Evolutionary conservation across 2,113 vertebrate species (phyloP).

Genomic region (Platycercus adscitus): DNA sequence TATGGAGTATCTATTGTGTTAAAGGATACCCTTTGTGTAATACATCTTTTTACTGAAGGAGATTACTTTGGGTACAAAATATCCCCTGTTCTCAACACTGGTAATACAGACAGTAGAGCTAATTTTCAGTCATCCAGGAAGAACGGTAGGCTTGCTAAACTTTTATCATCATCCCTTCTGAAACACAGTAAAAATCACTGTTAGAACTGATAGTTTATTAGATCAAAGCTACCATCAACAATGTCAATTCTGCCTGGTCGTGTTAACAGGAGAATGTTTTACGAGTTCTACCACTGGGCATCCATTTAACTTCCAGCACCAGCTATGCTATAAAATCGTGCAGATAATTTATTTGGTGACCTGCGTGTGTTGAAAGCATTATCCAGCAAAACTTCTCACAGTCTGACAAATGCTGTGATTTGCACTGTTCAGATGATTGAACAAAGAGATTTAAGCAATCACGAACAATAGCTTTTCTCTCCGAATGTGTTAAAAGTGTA

Average conservation of each 20-base stretch:
- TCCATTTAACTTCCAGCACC: conserved; percentile 73
- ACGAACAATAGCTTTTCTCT: conserved; percentile 63
- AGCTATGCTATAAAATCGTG: conserved; percentile 52
- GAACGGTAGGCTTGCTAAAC: conserved; percentile 63
- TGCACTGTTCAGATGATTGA: conserved; percentile 73
- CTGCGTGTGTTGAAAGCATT: conserved; percentile 57
- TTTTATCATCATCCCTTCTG: conserved; percentile 61
- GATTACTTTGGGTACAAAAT: conserved; percentile 31
- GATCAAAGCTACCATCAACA: conserved; percentile 71
- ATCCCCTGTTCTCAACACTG: background rate
- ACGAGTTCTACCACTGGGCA: conserved; percentile 69
- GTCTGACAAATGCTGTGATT: conserved; percentile 77
- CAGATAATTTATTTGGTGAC: conserved; percentile 72
- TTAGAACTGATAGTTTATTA: conserved; percentile 72
- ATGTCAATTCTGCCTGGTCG: conserved; percentile 56
- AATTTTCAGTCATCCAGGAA: conserved; percentile 71
- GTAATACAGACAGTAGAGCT: conserved; percentile 43
- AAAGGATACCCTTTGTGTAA: background rate
- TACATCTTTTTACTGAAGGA: conserved; percentile 15
- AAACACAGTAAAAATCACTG: conserved; percentile 71
- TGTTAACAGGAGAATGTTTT: conserved; percentile 76
- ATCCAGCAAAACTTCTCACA: conserved; percentile 72
- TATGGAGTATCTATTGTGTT: background rate
- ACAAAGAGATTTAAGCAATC: conserved; percentile 73
- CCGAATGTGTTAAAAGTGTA: conserved; percentile 63